Conservation (phyloP, 1,140 invertebrate species). For the Zaprionus tsacasi region DNA sequence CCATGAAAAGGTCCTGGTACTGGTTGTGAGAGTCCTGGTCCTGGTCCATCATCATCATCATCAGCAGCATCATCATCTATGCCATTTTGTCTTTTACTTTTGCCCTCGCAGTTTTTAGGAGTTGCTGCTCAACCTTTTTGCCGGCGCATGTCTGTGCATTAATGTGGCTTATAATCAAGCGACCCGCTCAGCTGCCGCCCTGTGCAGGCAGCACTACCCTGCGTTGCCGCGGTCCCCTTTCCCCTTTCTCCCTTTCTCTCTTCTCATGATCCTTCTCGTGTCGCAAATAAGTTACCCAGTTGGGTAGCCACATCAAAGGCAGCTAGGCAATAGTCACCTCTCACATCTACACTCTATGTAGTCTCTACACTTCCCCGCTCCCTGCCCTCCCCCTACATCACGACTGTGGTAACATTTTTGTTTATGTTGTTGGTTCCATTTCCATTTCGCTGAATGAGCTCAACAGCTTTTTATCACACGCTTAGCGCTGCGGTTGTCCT, state of each 20-base stretch:
- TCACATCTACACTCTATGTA: neutral
- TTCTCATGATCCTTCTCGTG: neutral
- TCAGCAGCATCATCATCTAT: conserved; percentile 43
- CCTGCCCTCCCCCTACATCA: conserved; percentile 14
- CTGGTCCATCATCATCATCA: conserved; percentile 37
- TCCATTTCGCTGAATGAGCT: conserved; percentile 53
- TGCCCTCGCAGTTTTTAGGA: conserved; percentile 35
- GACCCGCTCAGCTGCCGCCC: conserved; percentile 2
- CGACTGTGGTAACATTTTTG: conserved; percentile 71
- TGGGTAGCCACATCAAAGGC: conserved; percentile 72
- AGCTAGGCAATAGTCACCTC: conserved; percentile 41
- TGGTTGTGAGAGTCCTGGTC: conserved; percentile 3
- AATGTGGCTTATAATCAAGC: conserved; percentile 81
- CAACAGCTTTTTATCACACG: conserved; percentile 53
- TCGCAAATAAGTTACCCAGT: conserved; percentile 53
- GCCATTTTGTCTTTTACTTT: conserved; percentile 53
- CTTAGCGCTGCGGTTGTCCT: conserved; percentile 59
- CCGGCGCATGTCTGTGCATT: conserved; percentile 76
- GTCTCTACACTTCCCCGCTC: neutral
- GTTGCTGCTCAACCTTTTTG: conserved; percentile 46
- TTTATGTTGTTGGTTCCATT: conserved; percentile 65
- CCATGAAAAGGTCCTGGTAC: neutral
- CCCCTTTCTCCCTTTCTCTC: neutral
- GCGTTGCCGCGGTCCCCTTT: no score
- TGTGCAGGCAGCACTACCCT: no score